Conservation (phyloP, 2,113 vertebrate genomes). For the Dascyllus trimaculatus region DNA sequence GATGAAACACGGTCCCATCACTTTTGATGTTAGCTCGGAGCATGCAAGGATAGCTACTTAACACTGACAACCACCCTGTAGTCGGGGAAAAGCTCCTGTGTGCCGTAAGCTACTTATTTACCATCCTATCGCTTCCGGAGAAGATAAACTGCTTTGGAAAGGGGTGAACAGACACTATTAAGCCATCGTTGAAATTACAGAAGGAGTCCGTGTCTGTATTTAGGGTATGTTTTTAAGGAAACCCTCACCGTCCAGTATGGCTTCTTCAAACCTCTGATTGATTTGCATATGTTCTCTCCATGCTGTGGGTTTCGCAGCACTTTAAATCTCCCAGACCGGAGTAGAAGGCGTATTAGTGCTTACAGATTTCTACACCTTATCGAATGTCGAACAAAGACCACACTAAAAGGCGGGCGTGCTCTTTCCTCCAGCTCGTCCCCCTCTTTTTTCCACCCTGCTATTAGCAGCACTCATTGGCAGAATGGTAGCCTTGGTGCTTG, state of each 20-base stretch:
- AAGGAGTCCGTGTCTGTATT: slow-evolving; percentile 47
- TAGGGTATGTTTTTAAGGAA: slow-evolving; percentile 19
- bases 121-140: slow-evolving; percentile 60
- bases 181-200: slow-evolving; percentile 64
- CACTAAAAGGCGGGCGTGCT: slow-evolving; percentile 10
- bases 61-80: slow-evolving; percentile 75
- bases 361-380: slow-evolving; percentile 18
- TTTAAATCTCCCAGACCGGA: slow-evolving; percentile 3
- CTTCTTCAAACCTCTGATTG: slow-evolving; percentile 24
- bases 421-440: not conserved
- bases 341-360: not conserved
- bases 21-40: slow-evolving; percentile 75
- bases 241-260: not conserved
- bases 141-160: slow-evolving; percentile 73
- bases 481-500: slow-evolving; percentile 5
- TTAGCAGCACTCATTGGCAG: slow-evolving; percentile 10
- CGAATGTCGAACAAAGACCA: slow-evolving; percentile 39
- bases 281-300: slow-evolving; percentile 42
- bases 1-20: slow-evolving; percentile 63
- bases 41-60: slow-evolving; percentile 74
- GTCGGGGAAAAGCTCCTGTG: slow-evolving; percentile 68
- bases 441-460: not conserved
- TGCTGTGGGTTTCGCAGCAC: not conserved
- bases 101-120: slow-evolving; percentile 82
- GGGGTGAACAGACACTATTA: slow-evolving; percentile 58